These are phyloP conservation scores for Lutjanus campechanus DNA, from an alignment of 2,797 vertebrate species.

Conservation along the genomic window DNA sequence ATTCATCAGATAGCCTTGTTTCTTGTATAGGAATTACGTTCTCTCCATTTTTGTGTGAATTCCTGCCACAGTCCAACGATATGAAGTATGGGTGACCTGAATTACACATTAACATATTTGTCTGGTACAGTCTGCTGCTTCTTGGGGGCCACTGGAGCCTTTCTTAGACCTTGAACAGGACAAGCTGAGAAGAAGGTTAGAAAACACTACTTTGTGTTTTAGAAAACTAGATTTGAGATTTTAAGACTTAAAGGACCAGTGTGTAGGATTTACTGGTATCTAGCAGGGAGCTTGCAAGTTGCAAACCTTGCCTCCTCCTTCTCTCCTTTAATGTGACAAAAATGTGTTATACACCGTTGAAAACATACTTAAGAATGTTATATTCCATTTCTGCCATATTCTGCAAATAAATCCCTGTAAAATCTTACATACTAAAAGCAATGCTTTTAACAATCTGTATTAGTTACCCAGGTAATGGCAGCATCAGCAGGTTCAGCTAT, in stretches of 20 bases:
- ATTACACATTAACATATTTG: constrained; percentile 8
- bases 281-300: too few species aligned
- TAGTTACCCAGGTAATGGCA: constrained; percentile 4
- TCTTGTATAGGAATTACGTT: background rate
- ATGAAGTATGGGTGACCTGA: background rate
- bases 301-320: too few species aligned
- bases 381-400: too few species aligned
- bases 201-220: background rate
- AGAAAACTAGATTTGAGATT: background rate
- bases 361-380: too few species aligned
- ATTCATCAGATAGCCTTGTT: background rate
- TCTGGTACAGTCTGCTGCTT: background rate
- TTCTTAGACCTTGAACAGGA: constrained; percentile 11
- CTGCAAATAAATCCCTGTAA: too few species aligned
- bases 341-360: too few species aligned
- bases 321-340: too few species aligned
- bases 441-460: background rate
- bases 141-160: background rate
- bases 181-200: background rate
- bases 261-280: too few species aligned
- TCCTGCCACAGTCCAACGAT: constrained; percentile 9
- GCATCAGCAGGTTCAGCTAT: constrained; percentile 1
- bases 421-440: background rate
- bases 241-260: too few species aligned
- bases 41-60: background rate